Conservation (phyloP, 2,797 vertebrate genomes). For the Trichosurus vulpecula region DNA sequence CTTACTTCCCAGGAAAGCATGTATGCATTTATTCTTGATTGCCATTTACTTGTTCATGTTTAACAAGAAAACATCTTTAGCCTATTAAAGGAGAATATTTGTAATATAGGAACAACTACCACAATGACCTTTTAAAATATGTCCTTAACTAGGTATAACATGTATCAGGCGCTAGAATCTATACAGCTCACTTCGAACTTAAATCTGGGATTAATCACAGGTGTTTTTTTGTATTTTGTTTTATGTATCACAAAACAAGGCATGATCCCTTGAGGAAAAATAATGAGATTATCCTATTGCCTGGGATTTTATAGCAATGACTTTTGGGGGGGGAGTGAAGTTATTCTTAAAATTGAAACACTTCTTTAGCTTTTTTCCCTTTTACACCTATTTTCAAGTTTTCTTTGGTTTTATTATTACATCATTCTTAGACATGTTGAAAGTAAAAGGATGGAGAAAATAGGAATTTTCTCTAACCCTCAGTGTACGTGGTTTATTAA, state of each 20-base stretch:
- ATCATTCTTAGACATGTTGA: background rate
- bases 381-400: background rate
- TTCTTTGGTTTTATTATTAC: background rate
- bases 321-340: background rate
- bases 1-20: background rate
- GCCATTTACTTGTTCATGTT: background rate
- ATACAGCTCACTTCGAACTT: background rate
- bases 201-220: background rate
- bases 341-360: background rate
- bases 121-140: background rate
- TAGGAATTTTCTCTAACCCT: background rate
- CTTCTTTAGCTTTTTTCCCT: conserved; percentile 10
- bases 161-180: background rate
- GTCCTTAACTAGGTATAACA: background rate
- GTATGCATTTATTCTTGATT: background rate
- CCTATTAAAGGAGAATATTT: background rate
- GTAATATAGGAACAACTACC: background rate
- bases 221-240: background rate
- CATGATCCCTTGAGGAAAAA: background rate
- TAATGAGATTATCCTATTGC: background rate
- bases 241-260: background rate
- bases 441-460: background rate
- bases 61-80: background rate
- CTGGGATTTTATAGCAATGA: background rate
- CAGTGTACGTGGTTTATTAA: background rate